Conservation (phyloP, 2,888 invertebrate genomes). For the Pandemis corylana region DNA sequence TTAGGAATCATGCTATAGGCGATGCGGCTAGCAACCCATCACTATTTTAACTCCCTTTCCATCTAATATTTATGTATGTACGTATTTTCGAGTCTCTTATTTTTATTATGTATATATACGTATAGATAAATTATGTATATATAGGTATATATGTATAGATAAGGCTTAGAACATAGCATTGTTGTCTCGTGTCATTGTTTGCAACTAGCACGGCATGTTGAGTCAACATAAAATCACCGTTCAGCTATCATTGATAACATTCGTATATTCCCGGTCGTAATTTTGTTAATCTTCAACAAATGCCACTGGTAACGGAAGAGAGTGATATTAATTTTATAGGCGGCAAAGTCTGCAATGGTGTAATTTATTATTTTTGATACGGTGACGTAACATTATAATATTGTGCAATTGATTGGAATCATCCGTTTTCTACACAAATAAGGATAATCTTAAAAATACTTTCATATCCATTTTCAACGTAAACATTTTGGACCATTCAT, state of each 20-base stretch:
- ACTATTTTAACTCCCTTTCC: too few relatives aligned
- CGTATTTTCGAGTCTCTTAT: too few relatives aligned
- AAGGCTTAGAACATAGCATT: not conserved
- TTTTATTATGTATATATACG: too few relatives aligned
- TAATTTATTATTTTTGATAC: not conserved
- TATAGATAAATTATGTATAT: too few relatives aligned
- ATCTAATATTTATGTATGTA: too few relatives aligned
- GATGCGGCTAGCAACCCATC: too few relatives aligned
- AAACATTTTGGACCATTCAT: too few relatives aligned
- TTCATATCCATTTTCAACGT: too few relatives aligned
- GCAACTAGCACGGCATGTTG: not conserved
- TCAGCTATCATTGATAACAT: not conserved
- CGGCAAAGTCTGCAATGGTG: not conserved
- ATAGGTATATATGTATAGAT: too few relatives aligned
- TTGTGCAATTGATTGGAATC: not conserved
- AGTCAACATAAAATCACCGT: slow-evolving; percentile 1
- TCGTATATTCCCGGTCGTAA: not conserved
- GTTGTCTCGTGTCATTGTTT: not conserved
- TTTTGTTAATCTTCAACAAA: not conserved
- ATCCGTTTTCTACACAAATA: not conserved
- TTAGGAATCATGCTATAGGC: too few relatives aligned
- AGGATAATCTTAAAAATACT: too few relatives aligned
- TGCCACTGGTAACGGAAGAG: too few relatives aligned
- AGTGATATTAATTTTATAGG: not conserved
- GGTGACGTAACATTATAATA: not conserved